Conservation (phyloP, 2,797 vertebrate genomes). For the Coreius guichenoti region DNA sequence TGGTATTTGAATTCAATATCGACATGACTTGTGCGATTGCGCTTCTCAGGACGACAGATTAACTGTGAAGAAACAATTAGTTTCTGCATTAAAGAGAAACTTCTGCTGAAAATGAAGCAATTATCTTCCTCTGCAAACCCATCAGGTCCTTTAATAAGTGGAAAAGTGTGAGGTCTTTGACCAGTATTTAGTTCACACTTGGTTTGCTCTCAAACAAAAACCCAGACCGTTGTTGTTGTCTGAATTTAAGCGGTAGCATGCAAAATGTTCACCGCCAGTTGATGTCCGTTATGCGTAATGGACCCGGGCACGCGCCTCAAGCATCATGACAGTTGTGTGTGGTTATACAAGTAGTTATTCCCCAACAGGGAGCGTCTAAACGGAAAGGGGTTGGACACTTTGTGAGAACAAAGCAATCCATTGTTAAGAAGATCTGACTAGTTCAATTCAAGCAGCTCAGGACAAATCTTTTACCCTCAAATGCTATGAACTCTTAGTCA, state of each 20-base stretch:
- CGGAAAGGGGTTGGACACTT: background rate
- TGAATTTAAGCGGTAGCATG: background rate
- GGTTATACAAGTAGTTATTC: constrained; percentile 9
- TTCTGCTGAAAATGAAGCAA: constrained; percentile 53
- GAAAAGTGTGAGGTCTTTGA: constrained; percentile 43
- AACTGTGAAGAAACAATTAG: constrained; percentile 65
- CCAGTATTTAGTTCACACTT: constrained; percentile 22
- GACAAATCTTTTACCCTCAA: background rate
- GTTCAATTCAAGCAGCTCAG: background rate
- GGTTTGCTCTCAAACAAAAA: constrained; percentile 11
- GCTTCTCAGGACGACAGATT: constrained; percentile 51
- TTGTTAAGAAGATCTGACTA: constrained; percentile 6
- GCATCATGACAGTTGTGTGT: constrained; percentile 9
- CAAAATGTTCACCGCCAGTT: background rate
- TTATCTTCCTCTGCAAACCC: constrained; percentile 41
- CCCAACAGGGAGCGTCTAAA: background rate
- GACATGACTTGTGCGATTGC: constrained; percentile 54
- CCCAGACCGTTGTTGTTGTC: background rate
- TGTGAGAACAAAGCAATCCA: constrained; percentile 24
- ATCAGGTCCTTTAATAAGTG: constrained; percentile 57
- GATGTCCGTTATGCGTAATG: background rate
- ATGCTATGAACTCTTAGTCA: background rate
- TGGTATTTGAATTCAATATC: constrained; percentile 58
- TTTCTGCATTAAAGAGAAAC: constrained; percentile 60
- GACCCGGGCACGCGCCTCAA: background rate